Conservation (phyloP, 1,140 invertebrate genomes). For the Psilanteris sp. region DNA sequence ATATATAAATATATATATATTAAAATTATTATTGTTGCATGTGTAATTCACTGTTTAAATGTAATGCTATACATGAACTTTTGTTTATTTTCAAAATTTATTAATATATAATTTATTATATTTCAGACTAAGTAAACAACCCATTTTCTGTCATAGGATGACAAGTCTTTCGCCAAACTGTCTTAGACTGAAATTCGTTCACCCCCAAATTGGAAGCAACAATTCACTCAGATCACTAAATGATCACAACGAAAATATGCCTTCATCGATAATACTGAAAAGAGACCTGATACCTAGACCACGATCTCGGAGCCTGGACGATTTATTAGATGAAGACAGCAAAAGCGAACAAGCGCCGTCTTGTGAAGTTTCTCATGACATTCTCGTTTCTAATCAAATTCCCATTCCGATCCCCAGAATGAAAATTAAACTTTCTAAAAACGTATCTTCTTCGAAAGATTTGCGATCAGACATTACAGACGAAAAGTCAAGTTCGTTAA, state of each 20-base stretch:
- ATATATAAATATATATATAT: no score
- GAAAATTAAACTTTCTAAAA: slow-evolving; percentile 12
- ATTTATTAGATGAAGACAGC: slow-evolving; percentile 80
- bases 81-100: no score
- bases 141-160: slow-evolving; percentile 82
- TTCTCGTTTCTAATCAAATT: not conserved
- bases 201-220: slow-evolving; percentile 64
- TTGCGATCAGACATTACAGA: slow-evolving; percentile 6
- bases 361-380: slow-evolving; percentile 43
- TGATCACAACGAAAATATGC: slow-evolving; percentile 55
- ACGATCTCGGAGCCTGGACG: slow-evolving; percentile 85
- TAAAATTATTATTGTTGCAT: no score
- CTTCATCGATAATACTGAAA: slow-evolving; percentile 1
- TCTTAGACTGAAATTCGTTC: slow-evolving; percentile 70
- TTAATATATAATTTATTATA: slow-evolving; percentile 14
- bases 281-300: slow-evolving; percentile 73
- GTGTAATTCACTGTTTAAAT: no score
- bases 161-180: slow-evolving; percentile 75
- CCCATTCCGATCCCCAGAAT: slow-evolving; percentile 39
- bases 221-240: slow-evolving; percentile 69
- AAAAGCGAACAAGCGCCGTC: slow-evolving; percentile 28
- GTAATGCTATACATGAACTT: no score
- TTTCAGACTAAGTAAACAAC: slow-evolving; percentile 83
- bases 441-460: not conserved
- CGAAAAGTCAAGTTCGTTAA: slow-evolving; percentile 65